Conservation (phyloP, 2,888 invertebrate species). For the Phasia obesa region DNA sequence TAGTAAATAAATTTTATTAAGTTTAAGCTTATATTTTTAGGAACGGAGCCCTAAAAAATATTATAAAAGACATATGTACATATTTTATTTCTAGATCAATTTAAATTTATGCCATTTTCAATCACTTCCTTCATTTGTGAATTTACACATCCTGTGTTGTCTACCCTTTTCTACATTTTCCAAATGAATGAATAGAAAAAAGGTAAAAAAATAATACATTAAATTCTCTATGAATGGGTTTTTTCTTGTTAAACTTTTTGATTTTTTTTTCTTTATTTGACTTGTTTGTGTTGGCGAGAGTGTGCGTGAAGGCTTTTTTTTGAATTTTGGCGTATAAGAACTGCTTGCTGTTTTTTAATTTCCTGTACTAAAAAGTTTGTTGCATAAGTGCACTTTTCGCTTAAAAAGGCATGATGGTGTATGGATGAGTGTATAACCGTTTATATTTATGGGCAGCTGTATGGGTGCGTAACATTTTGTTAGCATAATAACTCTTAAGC, state of each 20-base stretch:
- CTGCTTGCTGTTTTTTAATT: constrained; percentile 73
- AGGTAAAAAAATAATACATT: neutral
- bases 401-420: constrained; percentile 56
- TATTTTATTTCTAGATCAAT: no score
- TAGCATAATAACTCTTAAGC: constrained; percentile 50
- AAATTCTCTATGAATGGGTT: constrained; percentile 14
- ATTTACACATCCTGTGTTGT: constrained; percentile 6
- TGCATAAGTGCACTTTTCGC: constrained; percentile 72
- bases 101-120: no score
- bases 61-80: no score
- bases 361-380: constrained; percentile 75
- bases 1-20: no score
- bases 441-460: neutral
- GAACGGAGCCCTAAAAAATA: no score
- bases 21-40: no score
- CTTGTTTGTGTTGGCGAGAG: constrained; percentile 26
- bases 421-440: neutral
- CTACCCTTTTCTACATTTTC: neutral
- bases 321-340: no score
- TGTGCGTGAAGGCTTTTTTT: constrained; percentile 17
- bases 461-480: neutral
- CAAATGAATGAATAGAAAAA: neutral
- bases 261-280: constrained; percentile 44
- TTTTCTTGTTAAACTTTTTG: constrained; percentile 26
- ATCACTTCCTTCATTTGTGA: no score